phyloP scores from a whole-genome alignment of 53 echinoderm and acorn worm species.

The Apostichopus leukothele region DNA sequence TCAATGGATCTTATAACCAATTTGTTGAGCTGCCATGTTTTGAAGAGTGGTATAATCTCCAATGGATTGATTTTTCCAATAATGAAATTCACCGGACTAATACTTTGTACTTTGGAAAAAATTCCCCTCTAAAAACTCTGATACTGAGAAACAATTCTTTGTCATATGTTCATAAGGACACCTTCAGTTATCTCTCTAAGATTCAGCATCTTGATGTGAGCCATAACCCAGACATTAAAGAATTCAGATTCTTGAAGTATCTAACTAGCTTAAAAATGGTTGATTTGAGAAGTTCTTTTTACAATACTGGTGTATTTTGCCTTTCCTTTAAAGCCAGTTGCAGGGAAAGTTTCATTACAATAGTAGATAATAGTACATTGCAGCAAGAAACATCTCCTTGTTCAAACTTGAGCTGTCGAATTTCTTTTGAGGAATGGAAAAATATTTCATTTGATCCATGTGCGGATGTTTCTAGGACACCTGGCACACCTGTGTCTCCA shows the following conservation, averaged over 20 bases:
- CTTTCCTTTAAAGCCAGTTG: too few relatives aligned
- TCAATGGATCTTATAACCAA: constrained; percentile 12
- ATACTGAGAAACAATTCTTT: not conserved
- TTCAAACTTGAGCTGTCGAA: too few relatives aligned
- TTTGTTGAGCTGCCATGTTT: not conserved
- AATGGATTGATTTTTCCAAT: constrained; percentile 24
- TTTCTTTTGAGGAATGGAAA: too few relatives aligned
- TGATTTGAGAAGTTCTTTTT: not conserved
- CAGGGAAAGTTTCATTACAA: too few relatives aligned
- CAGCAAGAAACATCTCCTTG: too few relatives aligned
- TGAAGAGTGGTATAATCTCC: not conserved
- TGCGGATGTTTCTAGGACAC: too few relatives aligned
- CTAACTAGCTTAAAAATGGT: not conserved
- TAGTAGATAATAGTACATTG: too few relatives aligned
- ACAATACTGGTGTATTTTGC: too few relatives aligned
- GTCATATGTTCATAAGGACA: too few relatives aligned
- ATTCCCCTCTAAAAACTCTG: not conserved
- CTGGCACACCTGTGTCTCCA: too few relatives aligned
- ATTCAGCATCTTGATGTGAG: not conserved
- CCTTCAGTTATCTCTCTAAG: not conserved
- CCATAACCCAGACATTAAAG: not conserved
- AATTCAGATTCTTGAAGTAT: not conserved
- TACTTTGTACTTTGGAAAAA: not conserved
- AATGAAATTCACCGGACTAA: not conserved
- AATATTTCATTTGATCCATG: too few relatives aligned